Conservation (phyloP, 2,797 vertebrate species). For the Pangasius larnaudii region DNA sequence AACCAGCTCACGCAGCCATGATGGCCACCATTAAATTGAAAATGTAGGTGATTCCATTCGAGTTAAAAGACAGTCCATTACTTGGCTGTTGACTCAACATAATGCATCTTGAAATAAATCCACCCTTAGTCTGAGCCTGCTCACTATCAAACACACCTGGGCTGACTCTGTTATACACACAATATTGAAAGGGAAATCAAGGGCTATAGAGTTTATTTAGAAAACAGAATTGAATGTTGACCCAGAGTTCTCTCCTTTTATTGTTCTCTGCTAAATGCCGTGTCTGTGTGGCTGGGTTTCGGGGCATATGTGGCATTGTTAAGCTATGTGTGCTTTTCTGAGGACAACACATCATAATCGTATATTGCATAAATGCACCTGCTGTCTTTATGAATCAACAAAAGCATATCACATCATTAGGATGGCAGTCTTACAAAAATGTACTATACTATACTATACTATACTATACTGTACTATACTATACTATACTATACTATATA, state of each 20-base stretch:
- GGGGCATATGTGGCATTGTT: conserved; percentile 67
- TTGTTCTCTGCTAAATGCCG: conserved; percentile 71
- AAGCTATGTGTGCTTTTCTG: conserved; percentile 62
- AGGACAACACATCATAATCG: conserved; percentile 59
- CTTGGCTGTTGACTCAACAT: conserved; percentile 47
- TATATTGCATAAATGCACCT: conserved; percentile 75
- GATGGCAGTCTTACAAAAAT: neutral
- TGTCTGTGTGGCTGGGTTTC: conserved; percentile 60
- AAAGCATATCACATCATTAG: conserved; percentile 60
- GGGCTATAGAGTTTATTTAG: conserved; percentile 76
- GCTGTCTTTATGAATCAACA: conserved; percentile 63
- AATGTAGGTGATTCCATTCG: conserved; percentile 25
- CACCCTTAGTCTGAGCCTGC: conserved; percentile 51
- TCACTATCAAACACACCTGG: conserved; percentile 78
- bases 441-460: neutral
- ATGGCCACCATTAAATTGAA: conserved; percentile 8
- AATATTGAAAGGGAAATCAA: conserved; percentile 61
- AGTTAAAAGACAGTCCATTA: conserved; percentile 45
- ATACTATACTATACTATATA: neutral
- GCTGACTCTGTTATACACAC: conserved; percentile 67
- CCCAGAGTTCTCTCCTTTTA: conserved; percentile 67
- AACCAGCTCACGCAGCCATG: neutral
- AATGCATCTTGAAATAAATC: conserved; percentile 38
- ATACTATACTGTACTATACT: neutral
- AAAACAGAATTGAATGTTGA: conserved; percentile 73